Conservation (phyloP, 2,113 vertebrate species). For the Okapia johnstoni region DNA sequence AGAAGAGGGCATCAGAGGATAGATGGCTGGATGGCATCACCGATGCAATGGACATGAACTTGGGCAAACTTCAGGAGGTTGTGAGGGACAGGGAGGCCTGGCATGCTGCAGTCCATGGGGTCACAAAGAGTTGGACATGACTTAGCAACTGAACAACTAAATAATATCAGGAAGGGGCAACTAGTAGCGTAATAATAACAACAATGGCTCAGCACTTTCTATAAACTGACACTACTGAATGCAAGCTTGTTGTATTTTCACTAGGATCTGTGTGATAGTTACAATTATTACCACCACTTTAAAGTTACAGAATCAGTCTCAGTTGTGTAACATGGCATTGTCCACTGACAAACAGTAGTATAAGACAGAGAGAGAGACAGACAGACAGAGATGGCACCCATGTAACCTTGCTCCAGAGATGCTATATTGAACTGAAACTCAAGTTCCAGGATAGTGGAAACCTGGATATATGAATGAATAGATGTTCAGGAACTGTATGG, state of each 20-base stretch:
- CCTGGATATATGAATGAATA: neutral
- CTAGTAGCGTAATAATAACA: too few relatives aligned
- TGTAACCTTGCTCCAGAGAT: neutral
- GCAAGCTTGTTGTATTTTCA: neutral
- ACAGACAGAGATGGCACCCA: neutral
- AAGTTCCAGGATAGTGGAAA: neutral
- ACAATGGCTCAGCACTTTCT: neutral
- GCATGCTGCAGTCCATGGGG: accelerated
- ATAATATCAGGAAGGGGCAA: neutral
- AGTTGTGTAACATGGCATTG: neutral
- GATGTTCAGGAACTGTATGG: neutral
- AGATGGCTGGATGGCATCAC: neutral
- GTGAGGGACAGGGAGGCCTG: neutral
- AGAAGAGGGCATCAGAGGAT: neutral
- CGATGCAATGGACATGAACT: neutral
- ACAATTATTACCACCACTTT: neutral
- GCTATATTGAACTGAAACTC: neutral
- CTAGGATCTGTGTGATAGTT: neutral
- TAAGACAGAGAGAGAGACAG: neutral
- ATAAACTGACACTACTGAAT: neutral
- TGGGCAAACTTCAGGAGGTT: neutral
- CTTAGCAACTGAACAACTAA: neutral
- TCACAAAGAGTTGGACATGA: neutral
- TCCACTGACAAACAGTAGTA: neutral
- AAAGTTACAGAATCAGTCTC: neutral